phyloP scores from a whole-genome alignment of 2,888 invertebrate genomes.

The Magallana nippona region DNA sequence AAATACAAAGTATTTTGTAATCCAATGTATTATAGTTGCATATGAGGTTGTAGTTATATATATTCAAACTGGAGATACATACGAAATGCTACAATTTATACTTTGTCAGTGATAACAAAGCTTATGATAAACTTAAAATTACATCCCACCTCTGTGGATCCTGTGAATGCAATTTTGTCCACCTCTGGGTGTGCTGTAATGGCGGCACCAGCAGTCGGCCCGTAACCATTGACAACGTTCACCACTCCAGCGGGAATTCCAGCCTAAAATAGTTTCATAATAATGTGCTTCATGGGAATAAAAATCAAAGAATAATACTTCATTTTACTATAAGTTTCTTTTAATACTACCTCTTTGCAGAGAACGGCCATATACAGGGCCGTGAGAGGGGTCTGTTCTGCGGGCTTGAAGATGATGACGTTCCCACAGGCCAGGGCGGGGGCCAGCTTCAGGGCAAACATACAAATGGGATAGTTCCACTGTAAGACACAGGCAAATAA shows the following conservation, averaged over 20 bases:
- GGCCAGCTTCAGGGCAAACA: conserved; percentile 75
- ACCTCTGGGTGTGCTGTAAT: conserved; percentile 76
- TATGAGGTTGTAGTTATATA: too few relatives aligned
- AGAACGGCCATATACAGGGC: conserved; percentile 76
- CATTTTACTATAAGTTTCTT: neutral
- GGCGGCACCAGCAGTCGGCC: conserved; percentile 78
- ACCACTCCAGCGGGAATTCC: conserved; percentile 95
- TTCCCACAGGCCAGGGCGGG: conserved; percentile 79
- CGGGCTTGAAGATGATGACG: conserved; percentile 78
- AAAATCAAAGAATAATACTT: neutral
- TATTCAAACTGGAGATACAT: too few relatives aligned
- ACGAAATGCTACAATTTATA: too few relatives aligned
- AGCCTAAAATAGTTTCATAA: conserved; percentile 83
- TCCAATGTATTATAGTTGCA: too few relatives aligned
- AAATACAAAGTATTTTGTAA: too few relatives aligned
- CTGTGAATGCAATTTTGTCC: conserved; percentile 91
- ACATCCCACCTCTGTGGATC: conserved; percentile 77
- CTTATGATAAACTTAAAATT: too few relatives aligned
- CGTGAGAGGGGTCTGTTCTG: conserved; percentile 79
- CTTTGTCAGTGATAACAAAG: too few relatives aligned
- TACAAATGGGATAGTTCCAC: conserved; percentile 78
- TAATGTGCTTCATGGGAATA: too few relatives aligned
- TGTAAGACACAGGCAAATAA: conserved; percentile 66
- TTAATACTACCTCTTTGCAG: conserved; percentile 70
- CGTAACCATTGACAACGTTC: conserved; percentile 93